Conservation (phyloP, 37 sponge, comb jelly and placozoan species). For the Ianthella basta region DNA sequence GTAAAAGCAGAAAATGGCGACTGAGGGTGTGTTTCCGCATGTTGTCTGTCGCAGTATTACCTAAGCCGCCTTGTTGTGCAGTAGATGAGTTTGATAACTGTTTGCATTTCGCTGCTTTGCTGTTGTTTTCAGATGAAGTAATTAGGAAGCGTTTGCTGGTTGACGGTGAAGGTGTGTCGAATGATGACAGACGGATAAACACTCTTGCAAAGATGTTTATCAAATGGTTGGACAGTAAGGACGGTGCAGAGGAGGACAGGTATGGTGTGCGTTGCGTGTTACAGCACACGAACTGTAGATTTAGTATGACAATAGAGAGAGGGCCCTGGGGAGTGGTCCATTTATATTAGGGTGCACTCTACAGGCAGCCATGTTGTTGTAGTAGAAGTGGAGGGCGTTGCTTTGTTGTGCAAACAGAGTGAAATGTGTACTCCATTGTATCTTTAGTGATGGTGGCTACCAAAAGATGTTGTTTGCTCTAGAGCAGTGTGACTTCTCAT, state of each 20-base stretch:
- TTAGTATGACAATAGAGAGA: conserved; percentile 1
- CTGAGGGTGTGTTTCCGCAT: not conserved
- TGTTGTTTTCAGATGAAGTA: conserved; percentile 70
- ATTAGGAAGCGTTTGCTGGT: conserved; percentile 86
- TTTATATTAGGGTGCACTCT: too few relatives aligned
- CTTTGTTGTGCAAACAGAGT: too few relatives aligned
- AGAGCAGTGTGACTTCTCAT: conserved; percentile 74
- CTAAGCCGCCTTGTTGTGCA: not conserved
- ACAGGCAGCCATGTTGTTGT: too few relatives aligned
- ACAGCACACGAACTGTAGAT: not conserved
- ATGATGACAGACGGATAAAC: conserved; percentile 87
- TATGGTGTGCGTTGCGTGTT: too few relatives aligned
- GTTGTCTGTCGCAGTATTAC: not conserved
- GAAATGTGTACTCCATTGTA: too few relatives aligned
- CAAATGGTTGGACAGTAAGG: conserved; percentile 74
- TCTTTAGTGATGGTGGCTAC: conserved; percentile 40
- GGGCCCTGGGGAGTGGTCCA: too few relatives aligned
- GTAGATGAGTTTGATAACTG: not conserved
- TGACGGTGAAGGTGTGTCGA: conserved; percentile 93
- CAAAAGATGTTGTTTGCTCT: conserved; percentile 86
- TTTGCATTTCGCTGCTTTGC: not conserved
- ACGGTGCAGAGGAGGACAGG: conserved; percentile 38
- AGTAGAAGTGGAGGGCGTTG: too few relatives aligned
- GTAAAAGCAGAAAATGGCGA: not conserved
- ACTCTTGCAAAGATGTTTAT: conserved; percentile 81